Evolutionary conservation across 2,113 vertebrate species (phyloP).

Genomic region (Tragelaphus imberbis): DNA sequence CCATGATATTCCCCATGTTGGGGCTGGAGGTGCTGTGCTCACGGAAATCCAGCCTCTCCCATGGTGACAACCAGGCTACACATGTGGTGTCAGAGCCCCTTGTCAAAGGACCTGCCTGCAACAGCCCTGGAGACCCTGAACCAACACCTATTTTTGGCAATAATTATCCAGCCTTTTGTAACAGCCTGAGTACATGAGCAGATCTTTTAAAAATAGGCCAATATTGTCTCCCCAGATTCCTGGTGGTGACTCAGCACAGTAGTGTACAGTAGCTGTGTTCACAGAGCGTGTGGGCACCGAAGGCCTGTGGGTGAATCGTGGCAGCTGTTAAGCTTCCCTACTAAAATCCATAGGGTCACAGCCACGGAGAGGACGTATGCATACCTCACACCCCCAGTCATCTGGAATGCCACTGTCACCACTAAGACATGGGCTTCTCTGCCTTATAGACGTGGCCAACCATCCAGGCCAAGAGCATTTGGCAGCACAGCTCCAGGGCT

Average conservation of each 20-base stretch:
- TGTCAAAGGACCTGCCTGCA: background rate
- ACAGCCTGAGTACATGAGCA: background rate
- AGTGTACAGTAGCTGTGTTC: slow-evolving; percentile 74
- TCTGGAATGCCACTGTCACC: background rate
- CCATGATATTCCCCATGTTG: background rate
- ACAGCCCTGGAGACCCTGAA: background rate
- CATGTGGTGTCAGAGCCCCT: background rate
- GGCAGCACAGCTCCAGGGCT: background rate
- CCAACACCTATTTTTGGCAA: background rate
- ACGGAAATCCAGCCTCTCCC: background rate
- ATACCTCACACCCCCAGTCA: background rate
- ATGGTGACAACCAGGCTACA: background rate
- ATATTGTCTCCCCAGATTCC: slow-evolving; percentile 63
- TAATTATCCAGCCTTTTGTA: slow-evolving; percentile 58
- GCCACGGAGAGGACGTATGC: background rate
- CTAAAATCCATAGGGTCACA: slow-evolving; percentile 56
- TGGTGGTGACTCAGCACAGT: slow-evolving; percentile 70
- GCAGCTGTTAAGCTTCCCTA: slow-evolving; percentile 59
- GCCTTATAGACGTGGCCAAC: background rate
- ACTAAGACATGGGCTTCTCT: background rate
- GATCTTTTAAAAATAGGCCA: slow-evolving; percentile 58
- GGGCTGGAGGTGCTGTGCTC: rapidly evolving
- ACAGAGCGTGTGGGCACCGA: slow-evolving; percentile 40
- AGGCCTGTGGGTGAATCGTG: slow-evolving; percentile 65
- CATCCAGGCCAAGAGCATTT: background rate